Base-by-base conservation (phyloP, 2,888 invertebrate genomes). In the Coecobrya sp. region DNA sequence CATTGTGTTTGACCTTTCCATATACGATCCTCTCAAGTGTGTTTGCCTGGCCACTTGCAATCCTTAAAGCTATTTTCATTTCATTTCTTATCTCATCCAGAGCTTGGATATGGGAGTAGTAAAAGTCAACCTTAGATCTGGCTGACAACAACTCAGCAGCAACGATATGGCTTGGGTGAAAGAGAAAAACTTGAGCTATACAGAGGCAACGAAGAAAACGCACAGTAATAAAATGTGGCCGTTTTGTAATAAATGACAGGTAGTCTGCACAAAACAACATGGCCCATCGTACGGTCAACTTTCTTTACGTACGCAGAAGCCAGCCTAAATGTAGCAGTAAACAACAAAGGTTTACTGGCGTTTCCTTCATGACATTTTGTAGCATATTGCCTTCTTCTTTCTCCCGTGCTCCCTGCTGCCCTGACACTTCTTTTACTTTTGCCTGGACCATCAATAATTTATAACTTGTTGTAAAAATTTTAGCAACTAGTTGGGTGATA, bases 401-500 rank as follows among this genome's bases (percentile, higher is more conserved):
- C 70, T 55, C 0, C 13, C 5, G 52, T 16, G 19, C n/a, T 55
- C 19, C 19, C 19, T 55, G 49, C 19, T 55, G 49, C 49, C 13
- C 49, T 49, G 70, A 42, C 42, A 55, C 27, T 52, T 52, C 7
- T 52, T 79, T 19, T 36, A 42, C 65, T 30, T 8, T 45, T 52
- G 79, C 0, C 79, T 49, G 49, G 36, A 25, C 55, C 59, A 89
- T 89, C 70, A 89, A 89, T 89, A 70, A 89, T 82, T 82, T 89
- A 89, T 70, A 82, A 70, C 89, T 55, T 76, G 89, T 59, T 68
- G 52, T 68, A 82, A 89, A 79, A 82, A 55, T 55, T 62, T 55
- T 68, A 55, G 82, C 65, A 89, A 70, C 70, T 82, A 82, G 89
- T 81, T 89, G 82, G 86, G 36, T 59, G 27, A 52, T n/a, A 13